Conservation (phyloP, 1,140 invertebrate genomes). For the Cherax quadricarinatus region DNA sequence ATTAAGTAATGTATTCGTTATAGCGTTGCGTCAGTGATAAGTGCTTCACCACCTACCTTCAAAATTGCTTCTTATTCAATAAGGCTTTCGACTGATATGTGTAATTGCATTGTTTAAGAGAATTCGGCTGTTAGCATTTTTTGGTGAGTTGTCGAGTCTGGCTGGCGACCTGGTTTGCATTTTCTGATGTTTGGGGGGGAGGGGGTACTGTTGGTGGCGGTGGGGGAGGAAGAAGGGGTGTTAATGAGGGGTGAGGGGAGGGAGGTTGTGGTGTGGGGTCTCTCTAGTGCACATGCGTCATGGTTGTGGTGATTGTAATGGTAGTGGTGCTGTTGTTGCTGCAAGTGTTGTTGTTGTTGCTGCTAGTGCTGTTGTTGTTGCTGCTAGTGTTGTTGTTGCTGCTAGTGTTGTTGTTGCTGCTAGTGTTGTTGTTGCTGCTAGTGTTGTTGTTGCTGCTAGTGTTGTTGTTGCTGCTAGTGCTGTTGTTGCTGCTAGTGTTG, state of each 20-base stretch:
- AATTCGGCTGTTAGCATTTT: slow-evolving; percentile 29
- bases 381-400: not conserved
- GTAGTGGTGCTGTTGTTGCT: too few species aligned
- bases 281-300: too few species aligned
- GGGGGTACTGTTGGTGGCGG: not conserved
- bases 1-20: slow-evolving; percentile 53
- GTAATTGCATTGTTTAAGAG: slow-evolving; percentile 47
- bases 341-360: not conserved
- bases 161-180: not conserved
- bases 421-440: too few species aligned
- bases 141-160: not conserved
- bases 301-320: too few species aligned
- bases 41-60: not conserved
- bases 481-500: too few species aligned
- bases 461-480: too few species aligned
- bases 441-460: too few species aligned
- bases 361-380: not conserved
- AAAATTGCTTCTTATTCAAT: slow-evolving; percentile 42
- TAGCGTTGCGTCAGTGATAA: not conserved
- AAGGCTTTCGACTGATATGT: slow-evolving; percentile 22
- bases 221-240: not conserved
- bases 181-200: not conserved
- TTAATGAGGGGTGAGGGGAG: not conserved
- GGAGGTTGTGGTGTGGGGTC: not conserved
- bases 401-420: too few species aligned